Conservation (phyloP, 53 echinoderm and acorn worm genomes). For the Stichopus horrens region DNA sequence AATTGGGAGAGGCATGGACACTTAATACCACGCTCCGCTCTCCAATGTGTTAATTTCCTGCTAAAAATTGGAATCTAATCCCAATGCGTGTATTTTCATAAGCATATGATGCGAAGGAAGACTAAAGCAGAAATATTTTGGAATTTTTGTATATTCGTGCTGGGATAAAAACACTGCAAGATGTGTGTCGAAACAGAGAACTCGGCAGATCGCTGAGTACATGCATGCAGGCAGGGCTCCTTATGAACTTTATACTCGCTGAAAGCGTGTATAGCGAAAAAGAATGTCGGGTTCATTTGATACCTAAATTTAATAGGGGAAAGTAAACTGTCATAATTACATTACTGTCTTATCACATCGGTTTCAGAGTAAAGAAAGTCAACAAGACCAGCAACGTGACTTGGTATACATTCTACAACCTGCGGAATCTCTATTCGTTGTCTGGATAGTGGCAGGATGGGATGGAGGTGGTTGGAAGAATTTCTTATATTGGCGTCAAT, state of each 20-base stretch:
- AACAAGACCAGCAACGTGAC: too few relatives aligned
- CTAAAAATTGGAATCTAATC: constrained; percentile 22
- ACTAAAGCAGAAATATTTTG: background rate
- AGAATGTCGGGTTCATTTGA: constrained; percentile 38
- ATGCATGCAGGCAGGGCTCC: background rate
- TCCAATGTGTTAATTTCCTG: constrained; percentile 41
- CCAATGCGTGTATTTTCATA: constrained; percentile 14
- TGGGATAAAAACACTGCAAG: background rate
- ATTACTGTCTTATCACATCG: too few relatives aligned
- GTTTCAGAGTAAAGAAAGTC: too few relatives aligned
- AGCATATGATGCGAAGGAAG: background rate
- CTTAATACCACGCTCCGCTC: constrained; percentile 9
- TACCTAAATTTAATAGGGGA: background rate
- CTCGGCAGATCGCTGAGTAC: background rate
- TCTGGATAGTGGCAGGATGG: too few relatives aligned
- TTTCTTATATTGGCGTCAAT: too few relatives aligned
- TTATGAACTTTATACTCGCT: background rate
- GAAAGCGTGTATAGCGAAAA: background rate
- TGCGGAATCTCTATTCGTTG: too few relatives aligned
- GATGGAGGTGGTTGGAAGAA: too few relatives aligned
- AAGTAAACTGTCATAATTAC: too few relatives aligned
- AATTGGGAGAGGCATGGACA: background rate
- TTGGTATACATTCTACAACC: too few relatives aligned
- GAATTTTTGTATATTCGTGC: background rate
- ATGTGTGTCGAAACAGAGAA: background rate